Evolutionary conservation across 2,113 vertebrate genomes (phyloP).

Genomic region (Podilymbus podiceps): DNA sequence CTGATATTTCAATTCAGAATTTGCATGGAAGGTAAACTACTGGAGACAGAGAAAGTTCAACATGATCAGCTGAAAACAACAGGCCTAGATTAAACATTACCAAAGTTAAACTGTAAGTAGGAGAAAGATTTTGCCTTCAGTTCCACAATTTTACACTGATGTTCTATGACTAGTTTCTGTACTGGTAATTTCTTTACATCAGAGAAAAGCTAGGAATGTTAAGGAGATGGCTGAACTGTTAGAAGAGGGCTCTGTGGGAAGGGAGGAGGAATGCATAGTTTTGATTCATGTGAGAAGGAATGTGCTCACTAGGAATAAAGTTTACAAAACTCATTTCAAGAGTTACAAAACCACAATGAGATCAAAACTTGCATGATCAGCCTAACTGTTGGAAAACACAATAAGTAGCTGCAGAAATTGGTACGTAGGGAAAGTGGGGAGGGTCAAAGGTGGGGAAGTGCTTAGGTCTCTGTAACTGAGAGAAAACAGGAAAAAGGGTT

Average conservation of each 20-base stretch:
- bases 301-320: not conserved
- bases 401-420: not conserved
- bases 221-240: not conserved
- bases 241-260: not conserved
- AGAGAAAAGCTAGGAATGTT: not conserved
- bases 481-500: slow-evolving; percentile 13
- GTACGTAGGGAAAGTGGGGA: not conserved
- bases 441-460: not conserved
- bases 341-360: not conserved
- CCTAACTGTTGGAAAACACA: not conserved
- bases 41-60: not conserved
- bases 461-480: slow-evolving; percentile 7
- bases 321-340: slow-evolving; percentile 10
- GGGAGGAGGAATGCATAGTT: not conserved
- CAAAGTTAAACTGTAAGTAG: not conserved
- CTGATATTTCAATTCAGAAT: slow-evolving; percentile 1
- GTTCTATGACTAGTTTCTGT: not conserved
- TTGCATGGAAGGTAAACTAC: not conserved
- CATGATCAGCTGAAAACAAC: not conserved
- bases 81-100: not conserved
- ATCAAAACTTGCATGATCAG: not conserved
- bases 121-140: not conserved
- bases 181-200: not conserved
- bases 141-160: not conserved
- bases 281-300: slow-evolving; percentile 28